Evolutionary conservation across 2,888 invertebrate species (phyloP).

Genomic region (Selenia dentaria): DNA sequence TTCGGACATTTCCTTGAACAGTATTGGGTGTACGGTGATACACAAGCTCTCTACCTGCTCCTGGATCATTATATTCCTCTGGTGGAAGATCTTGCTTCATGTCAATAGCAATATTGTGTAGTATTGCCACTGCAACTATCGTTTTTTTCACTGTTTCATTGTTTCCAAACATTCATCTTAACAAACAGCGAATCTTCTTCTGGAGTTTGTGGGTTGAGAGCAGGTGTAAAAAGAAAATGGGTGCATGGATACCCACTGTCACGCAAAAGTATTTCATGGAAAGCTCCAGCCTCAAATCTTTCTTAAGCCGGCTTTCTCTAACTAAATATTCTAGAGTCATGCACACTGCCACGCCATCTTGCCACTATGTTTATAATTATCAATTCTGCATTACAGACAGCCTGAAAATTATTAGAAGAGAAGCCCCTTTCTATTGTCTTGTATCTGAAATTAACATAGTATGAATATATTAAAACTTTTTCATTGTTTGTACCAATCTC

Average conservation of each 20-base stretch:
- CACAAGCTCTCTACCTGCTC: too few relatives aligned
- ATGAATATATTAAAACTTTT: too few relatives aligned
- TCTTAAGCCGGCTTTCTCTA: conserved; percentile 19
- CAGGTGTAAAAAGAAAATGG: conserved; percentile 16
- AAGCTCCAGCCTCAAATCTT: conserved; percentile 18
- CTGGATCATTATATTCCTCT: too few relatives aligned
- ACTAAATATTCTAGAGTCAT: conserved; percentile 32
- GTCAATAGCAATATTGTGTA: conserved; percentile 16
- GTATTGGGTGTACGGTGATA: too few relatives aligned
- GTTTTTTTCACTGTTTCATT: conserved; percentile 2
- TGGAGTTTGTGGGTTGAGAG: conserved; percentile 10
- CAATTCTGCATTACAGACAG: conserved; percentile 15
- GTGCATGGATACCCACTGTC: conserved; percentile 12
- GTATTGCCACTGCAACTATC: conserved; percentile 16
- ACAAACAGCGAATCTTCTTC: conserved; percentile 19
- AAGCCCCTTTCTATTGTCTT: not conserved
- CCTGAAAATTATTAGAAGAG: not conserved
- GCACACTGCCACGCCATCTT: conserved; percentile 32
- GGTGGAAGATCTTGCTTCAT: too few relatives aligned
- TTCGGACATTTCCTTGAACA: too few relatives aligned
- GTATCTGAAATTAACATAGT: too few relatives aligned
- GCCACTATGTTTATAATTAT: conserved; percentile 32
- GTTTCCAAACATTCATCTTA: not conserved
- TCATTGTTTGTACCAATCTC: too few relatives aligned
- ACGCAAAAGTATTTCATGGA: conserved; percentile 5